Conservation (phyloP, 2,888 invertebrate species). For the Hermodice carunculata region DNA sequence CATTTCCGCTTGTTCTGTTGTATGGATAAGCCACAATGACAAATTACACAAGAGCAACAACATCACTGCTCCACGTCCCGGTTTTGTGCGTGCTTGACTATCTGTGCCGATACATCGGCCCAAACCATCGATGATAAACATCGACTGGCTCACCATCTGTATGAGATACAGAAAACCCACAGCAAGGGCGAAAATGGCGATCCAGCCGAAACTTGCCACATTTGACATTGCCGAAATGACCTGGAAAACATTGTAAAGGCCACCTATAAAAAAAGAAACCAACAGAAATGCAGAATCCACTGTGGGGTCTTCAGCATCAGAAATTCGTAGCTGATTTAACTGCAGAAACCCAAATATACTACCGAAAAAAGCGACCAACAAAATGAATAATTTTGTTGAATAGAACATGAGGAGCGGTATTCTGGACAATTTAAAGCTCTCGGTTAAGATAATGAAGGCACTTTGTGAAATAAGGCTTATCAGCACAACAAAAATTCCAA, state of each 20-base stretch:
- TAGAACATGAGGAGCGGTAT: no score
- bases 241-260: background rate
- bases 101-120: slow-evolving; percentile 45
- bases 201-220: background rate
- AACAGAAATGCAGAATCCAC: slow-evolving; percentile 3
- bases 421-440: no score
- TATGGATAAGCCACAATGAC: slow-evolving; percentile 74
- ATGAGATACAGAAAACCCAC: slow-evolving; percentile 4
- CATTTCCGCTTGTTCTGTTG: slow-evolving; percentile 58
- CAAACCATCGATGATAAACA: slow-evolving; percentile 63
- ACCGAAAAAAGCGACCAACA: background rate
- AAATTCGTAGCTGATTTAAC: slow-evolving; percentile 4
- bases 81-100: slow-evolving; percentile 24
- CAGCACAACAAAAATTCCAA: slow-evolving; percentile 68
- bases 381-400: no score
- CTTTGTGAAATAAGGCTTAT: no score
- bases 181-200: background rate
- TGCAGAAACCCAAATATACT: slow-evolving; percentile 2
- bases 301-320: background rate
- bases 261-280: background rate
- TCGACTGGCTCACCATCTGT: slow-evolving; percentile 52
- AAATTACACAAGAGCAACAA: slow-evolving; percentile 75
- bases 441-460: no score
- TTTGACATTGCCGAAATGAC: background rate
- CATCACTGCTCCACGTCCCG: slow-evolving; percentile 66